Percentiles rank a stretch among this genome's conserved stretches.
Evolutionary conservation across 2,797 vertebrate species (phyloP).

Genomic region (Spinus pinus): DNA sequence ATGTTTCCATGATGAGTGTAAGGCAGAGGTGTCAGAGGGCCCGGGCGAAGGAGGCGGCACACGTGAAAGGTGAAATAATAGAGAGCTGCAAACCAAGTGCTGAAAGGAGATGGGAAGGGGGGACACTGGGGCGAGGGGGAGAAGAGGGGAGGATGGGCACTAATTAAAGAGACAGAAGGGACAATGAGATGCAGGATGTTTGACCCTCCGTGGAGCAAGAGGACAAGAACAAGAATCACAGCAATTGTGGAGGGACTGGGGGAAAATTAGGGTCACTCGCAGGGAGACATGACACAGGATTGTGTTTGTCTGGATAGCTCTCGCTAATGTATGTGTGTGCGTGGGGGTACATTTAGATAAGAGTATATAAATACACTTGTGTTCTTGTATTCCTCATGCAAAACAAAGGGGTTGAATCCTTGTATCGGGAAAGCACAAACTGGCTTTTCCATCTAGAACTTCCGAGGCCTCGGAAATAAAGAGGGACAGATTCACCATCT

Average conservation of each 20-base stretch:
- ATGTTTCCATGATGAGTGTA: conserved; percentile 51
- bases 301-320: conserved; percentile 46
- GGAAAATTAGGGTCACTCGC: conserved; percentile 39
- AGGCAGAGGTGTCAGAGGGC: conserved; percentile 63
- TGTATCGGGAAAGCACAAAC: not conserved
- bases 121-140: not conserved
- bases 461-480: not conserved
- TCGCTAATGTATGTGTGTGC: not conserved
- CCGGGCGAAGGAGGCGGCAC: not conserved
- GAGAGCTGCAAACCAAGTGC: not conserved
- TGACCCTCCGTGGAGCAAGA: conserved; percentile 26
- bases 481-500: not conserved
- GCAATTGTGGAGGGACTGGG: conserved; percentile 10
- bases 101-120: conserved; percentile 11
- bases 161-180: conserved; percentile 64
- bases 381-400: not conserved
- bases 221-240: conserved; percentile 56
- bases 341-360: conserved; percentile 29
- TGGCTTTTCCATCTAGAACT: not conserved
- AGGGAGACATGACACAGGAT: conserved; percentile 37
- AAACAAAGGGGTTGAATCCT: conserved; percentile 23
- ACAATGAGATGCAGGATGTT: conserved; percentile 41
- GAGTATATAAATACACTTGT: conserved; percentile 27
- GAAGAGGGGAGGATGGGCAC: not conserved
- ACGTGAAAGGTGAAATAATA: conserved; percentile 40